Evolutionary conservation across 64 coral and sea anemone genomes (phyloP).

Genomic region (Montipora capricornis): DNA sequence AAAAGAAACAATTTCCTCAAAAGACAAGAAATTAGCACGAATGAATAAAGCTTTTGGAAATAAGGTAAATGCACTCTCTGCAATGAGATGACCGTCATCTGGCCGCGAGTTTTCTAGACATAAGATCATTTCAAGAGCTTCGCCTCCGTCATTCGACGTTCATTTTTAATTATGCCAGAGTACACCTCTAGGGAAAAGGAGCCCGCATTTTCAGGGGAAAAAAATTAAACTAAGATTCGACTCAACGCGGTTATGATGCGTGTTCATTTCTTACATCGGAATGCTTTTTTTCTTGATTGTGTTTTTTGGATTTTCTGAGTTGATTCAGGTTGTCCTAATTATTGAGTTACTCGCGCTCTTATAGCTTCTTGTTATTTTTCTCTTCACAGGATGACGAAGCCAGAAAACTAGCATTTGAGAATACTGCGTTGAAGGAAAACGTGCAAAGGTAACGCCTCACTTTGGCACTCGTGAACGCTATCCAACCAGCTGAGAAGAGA

Average conservation of each 20-base stretch:
- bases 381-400: conserved; percentile 71
- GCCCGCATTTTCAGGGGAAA: too few relatives aligned
- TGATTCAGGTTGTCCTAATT: too few relatives aligned
- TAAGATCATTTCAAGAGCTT: not conserved
- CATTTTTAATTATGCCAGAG: too few relatives aligned
- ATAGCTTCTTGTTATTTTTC: not conserved
- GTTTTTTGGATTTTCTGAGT: too few relatives aligned
- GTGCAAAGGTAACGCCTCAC: conserved; percentile 62
- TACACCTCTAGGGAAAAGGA: too few relatives aligned
- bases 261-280: too few relatives aligned
- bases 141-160: not conserved
- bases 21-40: conserved; percentile 82
- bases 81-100: not conserved
- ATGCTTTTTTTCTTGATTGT: too few relatives aligned
- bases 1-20: conserved; percentile 57
- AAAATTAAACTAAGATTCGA: too few relatives aligned
- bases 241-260: too few relatives aligned
- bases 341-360: too few relatives aligned
- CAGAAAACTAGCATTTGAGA: conserved; percentile 69
- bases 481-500: too few relatives aligned
- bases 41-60: conserved; percentile 87
- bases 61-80: conserved; percentile 40
- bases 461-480: not conserved
- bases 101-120: too few relatives aligned
- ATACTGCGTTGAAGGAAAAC: conserved; percentile 76